Evolutionary conservation across 2,888 invertebrate genomes (phyloP), one percentile per base, ranked within the genome.

Genomic region (Cybosia mesomella): DNA sequence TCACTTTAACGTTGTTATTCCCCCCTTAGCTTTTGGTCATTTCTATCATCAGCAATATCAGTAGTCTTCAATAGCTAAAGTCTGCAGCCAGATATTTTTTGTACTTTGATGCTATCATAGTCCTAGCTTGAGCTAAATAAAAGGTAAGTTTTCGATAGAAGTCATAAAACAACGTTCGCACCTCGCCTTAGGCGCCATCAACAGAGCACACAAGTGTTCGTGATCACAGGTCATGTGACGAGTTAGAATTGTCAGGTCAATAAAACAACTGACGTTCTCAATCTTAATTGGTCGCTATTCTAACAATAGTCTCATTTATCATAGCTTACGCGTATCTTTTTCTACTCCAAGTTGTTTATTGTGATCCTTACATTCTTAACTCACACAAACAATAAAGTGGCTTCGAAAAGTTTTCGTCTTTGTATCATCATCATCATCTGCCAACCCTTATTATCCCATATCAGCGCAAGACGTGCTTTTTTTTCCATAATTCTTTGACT

Each of bases 161-260:
- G n/a, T 49, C 49, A n/a, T 49, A 43, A 7, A 49, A n/a, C 18
- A 8, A 49, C n/a, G 8, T 49, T n/a, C 18, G n/a, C 49, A 49
- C 18, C 9, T 18, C 28, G 58, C 49, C n/a, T 49, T 18, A 34
- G 21, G 34, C 22, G 49, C 22, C 62, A 63, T 22, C 43, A 43
- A 32, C 39, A 59, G 15, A 36, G 7, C 8, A 22, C 15, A 11
- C 22, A 18, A 34, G 59, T 59, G 39, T 22, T 34, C 58, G 36
- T 36, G 39, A 39, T 39, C 24, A 39, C 9, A 10, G 59, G 7
- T 39, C 36, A 24, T 18, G 34, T 59, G 58, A 58, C 34, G 13
- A 15, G 36, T 58, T 58, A 36, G 58, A 36, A 36, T 58, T 58
- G 58, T 58, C 21, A 58, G 34, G 13, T 36, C 34, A 49, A n/a